phyloP scores from a whole-genome alignment of 2,888 invertebrate species.

The Temnothorax rugatulus region DNA sequence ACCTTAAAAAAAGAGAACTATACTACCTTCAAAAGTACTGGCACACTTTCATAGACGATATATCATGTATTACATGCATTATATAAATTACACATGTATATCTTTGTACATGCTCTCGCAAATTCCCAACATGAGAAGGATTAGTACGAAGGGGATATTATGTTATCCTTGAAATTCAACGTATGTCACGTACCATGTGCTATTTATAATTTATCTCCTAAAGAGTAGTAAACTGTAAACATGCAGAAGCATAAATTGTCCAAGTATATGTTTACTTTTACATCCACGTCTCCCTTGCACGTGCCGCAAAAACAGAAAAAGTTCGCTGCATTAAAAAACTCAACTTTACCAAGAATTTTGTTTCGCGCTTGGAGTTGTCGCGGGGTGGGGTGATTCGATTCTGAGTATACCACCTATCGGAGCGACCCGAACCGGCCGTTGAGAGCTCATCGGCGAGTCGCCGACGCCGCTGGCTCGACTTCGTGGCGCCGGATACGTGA shows the following conservation, averaged over 20 bases:
- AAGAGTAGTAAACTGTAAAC: not conserved
- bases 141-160: not conserved
- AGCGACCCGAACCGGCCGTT: constrained; percentile 43
- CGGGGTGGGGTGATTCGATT: not conserved
- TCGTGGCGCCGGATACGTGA: constrained; percentile 75
- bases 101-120: not conserved
- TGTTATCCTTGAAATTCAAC: not conserved
- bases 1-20: too few relatives aligned
- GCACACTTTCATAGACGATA: not conserved
- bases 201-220: constrained; percentile 2
- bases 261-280: not conserved
- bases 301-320: not conserved
- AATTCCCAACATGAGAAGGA: not conserved
- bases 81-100: not conserved
- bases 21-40: not conserved
- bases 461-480: constrained; percentile 73
- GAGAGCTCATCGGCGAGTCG: constrained; percentile 69
- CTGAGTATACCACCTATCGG: constrained; percentile 58
- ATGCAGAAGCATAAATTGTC: not conserved
- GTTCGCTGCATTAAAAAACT: not conserved
- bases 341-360: constrained; percentile 7
- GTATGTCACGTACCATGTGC: too few relatives aligned
- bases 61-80: not conserved
- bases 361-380: constrained; percentile 1
- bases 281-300: not conserved